Percentiles rank a stretch among this genome's conserved stretches.
Conservation (phyloP, 2,797 vertebrate species). For the Antrozous pallidus region DNA sequence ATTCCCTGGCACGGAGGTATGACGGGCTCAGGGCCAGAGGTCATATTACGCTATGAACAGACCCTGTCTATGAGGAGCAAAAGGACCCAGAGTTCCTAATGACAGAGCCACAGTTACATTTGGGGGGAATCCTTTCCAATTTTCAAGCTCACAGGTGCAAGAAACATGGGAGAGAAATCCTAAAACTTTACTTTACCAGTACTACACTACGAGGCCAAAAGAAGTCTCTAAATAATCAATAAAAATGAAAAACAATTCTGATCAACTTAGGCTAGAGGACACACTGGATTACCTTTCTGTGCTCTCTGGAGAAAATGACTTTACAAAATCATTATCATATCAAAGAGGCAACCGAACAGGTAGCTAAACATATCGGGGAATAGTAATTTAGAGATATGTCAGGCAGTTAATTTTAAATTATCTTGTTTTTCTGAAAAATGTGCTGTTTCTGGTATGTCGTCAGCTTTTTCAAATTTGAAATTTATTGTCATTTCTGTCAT, state of each 20-base stretch:
- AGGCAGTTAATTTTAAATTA: neutral
- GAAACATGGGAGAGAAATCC: neutral
- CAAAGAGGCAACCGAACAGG: neutral
- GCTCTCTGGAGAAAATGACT: neutral
- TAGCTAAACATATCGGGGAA: neutral
- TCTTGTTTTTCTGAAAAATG: neutral
- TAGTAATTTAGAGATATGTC: neutral
- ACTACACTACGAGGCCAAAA: neutral
- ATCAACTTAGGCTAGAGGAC: neutral
- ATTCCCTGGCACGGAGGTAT: too few relatives aligned
- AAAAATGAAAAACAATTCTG: neutral
- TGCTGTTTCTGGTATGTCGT: neutral
- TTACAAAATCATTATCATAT: neutral
- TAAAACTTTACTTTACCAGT: neutral
- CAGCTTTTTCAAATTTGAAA: conserved; percentile 6
- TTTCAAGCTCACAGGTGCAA: neutral
- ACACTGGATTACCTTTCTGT: neutral
- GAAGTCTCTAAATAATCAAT: neutral
- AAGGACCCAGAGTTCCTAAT: neutral
- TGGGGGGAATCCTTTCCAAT: neutral
- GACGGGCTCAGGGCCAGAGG: neutral
- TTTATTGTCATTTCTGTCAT: neutral
- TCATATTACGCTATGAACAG: neutral
- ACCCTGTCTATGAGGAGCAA: neutral
- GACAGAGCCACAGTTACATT: neutral